phyloP scores from a whole-genome alignment of 1,140 invertebrate genomes.

The Stenopsyche tienmushanensis region DNA sequence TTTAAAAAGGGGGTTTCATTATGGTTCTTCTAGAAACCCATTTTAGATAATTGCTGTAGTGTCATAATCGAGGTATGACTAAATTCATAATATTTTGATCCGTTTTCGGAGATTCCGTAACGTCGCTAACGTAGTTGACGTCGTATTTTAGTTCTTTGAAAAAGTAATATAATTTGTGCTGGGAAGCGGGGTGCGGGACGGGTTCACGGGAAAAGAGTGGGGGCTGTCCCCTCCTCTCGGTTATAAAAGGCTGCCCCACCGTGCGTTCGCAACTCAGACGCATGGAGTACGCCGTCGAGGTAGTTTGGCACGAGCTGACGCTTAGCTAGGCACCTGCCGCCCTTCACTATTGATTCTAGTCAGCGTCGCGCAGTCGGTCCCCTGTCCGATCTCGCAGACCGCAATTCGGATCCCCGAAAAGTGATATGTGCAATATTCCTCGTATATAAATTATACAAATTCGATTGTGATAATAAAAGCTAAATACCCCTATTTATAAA shows the following conservation, averaged over 20 bases:
- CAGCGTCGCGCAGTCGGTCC: slow-evolving; percentile 42
- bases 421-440: slow-evolving; percentile 57
- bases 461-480: neutral
- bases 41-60: too few relatives aligned
- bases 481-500: neutral
- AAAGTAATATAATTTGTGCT: too few relatives aligned
- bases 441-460: slow-evolving; percentile 42
- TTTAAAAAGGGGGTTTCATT: too few relatives aligned
- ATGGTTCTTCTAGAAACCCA: too few relatives aligned
- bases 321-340: slow-evolving; percentile 60
- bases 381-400: slow-evolving; percentile 12
- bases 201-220: slow-evolving; percentile 28
- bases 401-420: slow-evolving; percentile 51
- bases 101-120: too few relatives aligned
- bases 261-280: slow-evolving; percentile 54
- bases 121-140: too few relatives aligned
- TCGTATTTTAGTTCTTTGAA: too few relatives aligned
- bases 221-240: slow-evolving; percentile 38
- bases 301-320: slow-evolving; percentile 60
- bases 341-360: slow-evolving; percentile 56
- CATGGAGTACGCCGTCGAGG: slow-evolving; percentile 61
- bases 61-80: too few relatives aligned
- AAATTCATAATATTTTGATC: too few relatives aligned
- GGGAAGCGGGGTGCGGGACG: slow-evolving; percentile 2
- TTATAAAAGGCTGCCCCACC: slow-evolving; percentile 57